Percentiles rank a stretch among this genome's conserved stretches.
phyloP scores from a whole-genome alignment of 2,113 vertebrate species.

The Psilopsiagon aurifrons region DNA sequence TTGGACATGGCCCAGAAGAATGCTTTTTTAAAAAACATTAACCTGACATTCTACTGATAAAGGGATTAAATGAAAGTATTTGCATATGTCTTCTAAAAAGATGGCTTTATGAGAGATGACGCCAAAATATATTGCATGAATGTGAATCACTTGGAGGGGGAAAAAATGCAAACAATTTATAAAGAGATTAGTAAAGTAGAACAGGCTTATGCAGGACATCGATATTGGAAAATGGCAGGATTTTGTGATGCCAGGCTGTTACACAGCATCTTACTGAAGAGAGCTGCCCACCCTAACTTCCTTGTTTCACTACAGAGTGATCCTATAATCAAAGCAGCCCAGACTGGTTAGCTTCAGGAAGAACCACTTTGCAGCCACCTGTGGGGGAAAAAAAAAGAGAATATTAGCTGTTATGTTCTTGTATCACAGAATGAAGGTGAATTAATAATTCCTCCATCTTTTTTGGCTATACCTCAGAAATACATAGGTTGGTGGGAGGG shows the following conservation, averaged over 20 bases:
- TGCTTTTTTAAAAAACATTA: constrained; percentile 26
- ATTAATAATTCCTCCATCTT: constrained; percentile 26
- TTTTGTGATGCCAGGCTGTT: background rate
- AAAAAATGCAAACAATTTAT: constrained; percentile 10
- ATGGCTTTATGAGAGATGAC: constrained; percentile 26
- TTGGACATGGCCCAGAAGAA: background rate
- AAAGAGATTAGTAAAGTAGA: background rate
- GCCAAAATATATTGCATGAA: constrained; percentile 26
- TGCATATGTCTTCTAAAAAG: constrained; percentile 27
- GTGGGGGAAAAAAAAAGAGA: background rate
- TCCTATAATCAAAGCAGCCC: background rate
- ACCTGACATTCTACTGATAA: constrained; percentile 46
- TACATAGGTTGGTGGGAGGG: background rate
- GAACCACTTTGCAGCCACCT: background rate
- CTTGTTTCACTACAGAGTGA: constrained; percentile 4
- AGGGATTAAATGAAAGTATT: constrained; percentile 42
- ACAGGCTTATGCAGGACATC: background rate
- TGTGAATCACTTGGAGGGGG: background rate
- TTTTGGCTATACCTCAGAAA: constrained; percentile 50
- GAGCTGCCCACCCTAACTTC: background rate
- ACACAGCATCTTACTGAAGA: background rate
- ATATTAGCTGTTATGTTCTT: background rate
- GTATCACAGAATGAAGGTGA: background rate
- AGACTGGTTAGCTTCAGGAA: background rate
- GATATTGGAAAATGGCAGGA: background rate